Percentiles rank a stretch among this genome's conserved stretches.
Conservation (phyloP, 2,113 vertebrate species). For the Pao palembangensis region DNA sequence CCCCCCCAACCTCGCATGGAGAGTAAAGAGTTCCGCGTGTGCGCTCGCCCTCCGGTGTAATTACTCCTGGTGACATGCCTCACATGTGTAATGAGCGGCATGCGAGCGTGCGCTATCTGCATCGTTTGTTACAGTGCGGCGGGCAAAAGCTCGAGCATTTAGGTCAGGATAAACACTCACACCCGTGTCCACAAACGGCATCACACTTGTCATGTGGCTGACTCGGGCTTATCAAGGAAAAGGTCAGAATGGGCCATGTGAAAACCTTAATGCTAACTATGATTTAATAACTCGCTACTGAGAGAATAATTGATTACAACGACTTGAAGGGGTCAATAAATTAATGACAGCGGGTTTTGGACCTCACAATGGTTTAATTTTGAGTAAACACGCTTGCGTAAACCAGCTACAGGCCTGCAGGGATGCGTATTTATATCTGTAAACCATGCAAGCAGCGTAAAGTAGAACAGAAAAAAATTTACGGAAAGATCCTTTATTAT, state of each 20-base stretch:
- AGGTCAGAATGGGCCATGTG: not conserved
- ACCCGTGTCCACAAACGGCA: not conserved
- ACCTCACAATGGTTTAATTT: conserved; percentile 15
- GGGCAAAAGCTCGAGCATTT: conserved; percentile 30
- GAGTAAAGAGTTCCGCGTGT: conserved; percentile 23
- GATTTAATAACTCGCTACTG: conserved; percentile 39
- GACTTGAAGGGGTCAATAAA: conserved; percentile 23
- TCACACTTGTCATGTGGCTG: too few species aligned
- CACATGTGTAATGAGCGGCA: conserved; percentile 62
- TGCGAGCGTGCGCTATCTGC: conserved; percentile 27
- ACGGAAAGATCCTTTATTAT: conserved; percentile 2
- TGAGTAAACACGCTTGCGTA: too few species aligned
- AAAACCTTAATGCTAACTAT: conserved; percentile 1
- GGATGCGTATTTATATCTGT: too few species aligned
- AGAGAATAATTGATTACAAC: conserved; percentile 32
- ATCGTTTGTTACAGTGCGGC: conserved; percentile 63
- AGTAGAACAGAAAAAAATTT: not conserved
- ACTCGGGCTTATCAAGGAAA: not conserved
- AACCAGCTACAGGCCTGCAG: too few species aligned
- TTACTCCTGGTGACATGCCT: conserved; percentile 60
- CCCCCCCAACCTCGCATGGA: conserved; percentile 28
- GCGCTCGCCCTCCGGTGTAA: conserved; percentile 43
- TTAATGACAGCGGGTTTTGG: conserved; percentile 25
- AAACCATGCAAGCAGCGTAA: conserved; percentile 3
- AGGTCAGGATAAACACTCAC: conserved; percentile 34